A percentile compares a stretch with the other conserved stretches of the same genome.
phyloP scores from a whole-genome alignment of 2,113 vertebrate species.

The Rhynchomys soricoides region DNA sequence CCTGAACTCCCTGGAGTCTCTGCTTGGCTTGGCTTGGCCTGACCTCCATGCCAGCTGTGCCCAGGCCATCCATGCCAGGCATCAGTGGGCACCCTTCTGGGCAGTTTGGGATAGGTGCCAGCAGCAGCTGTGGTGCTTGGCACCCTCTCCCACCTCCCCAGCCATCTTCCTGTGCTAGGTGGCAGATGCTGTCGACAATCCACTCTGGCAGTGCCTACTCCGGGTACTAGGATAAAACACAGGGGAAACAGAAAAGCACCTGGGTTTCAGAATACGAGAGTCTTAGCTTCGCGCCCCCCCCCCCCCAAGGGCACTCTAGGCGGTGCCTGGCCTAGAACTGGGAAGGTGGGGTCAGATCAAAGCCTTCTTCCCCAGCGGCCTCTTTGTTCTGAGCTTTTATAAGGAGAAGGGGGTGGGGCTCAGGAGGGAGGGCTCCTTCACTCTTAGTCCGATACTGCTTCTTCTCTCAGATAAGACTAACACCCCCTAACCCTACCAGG shows the following conservation, averaged over 20 bases:
- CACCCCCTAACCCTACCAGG: background rate
- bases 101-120: conserved; percentile 54
- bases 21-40: conserved; percentile 56
- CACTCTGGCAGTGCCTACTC: background rate
- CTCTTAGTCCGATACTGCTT: conserved; percentile 19
- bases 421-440: conserved; percentile 64
- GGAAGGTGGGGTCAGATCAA: conserved; percentile 82
- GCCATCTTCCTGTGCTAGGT: conserved; percentile 49
- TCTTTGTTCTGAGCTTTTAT: conserved; percentile 82
- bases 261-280: conserved; percentile 28
- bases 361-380: conserved; percentile 76
- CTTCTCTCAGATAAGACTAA: background rate
- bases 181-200: conserved; percentile 47
- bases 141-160: conserved; percentile 40
- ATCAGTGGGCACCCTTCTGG: conserved; percentile 62
- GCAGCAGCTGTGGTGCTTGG: conserved; percentile 74
- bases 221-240: background rate
- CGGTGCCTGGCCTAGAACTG: conserved; percentile 67
- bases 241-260: background rate
- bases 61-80: conserved; percentile 23
- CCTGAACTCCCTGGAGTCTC: conserved; percentile 19
- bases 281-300: background rate
- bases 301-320: conserved; percentile 62
- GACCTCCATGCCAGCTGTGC: conserved; percentile 62
- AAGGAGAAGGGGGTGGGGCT: conserved; percentile 74